A percentile compares a stretch with the other conserved stretches of the same genome.
phyloP scores from a whole-genome alignment of 2,888 invertebrate genomes.

The Oeneis ivallda region DNA sequence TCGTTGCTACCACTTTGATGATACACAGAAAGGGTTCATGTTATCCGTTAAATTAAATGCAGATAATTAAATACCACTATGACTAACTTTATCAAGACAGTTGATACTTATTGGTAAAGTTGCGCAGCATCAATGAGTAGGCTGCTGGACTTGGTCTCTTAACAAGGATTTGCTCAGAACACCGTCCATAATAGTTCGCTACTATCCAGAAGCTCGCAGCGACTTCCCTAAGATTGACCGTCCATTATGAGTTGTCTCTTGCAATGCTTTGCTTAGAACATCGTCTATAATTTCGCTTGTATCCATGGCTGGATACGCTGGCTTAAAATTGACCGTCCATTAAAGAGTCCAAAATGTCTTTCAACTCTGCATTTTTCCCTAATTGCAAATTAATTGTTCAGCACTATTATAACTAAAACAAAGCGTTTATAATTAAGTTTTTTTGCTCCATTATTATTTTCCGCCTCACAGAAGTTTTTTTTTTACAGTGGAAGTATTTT shows the following conservation, averaged over 20 bases:
- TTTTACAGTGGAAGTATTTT: conserved; percentile 18
- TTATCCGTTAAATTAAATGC: not conserved
- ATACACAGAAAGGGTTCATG: not conserved
- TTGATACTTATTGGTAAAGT: no score
- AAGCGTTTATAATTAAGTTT: conserved; percentile 1
- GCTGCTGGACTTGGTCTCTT: no score
- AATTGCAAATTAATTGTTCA: not conserved
- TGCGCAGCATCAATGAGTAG: no score
- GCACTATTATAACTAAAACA: not conserved
- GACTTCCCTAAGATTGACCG: no score
- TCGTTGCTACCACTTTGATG: conserved; percentile 34
- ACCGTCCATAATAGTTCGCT: no score
- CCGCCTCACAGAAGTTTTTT: conserved; percentile 5
- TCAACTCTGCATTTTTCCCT: not conserved
- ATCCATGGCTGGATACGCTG: no score
- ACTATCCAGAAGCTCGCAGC: no score
- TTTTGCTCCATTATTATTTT: conserved; percentile 10
- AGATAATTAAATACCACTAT: not conserved
- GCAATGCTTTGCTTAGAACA: no score
- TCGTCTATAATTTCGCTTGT: no score
- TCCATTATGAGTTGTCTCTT: no score
- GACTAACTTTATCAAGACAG: no score
- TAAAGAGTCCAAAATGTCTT: not conserved
- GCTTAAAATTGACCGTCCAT: not conserved
- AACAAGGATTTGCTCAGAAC: no score